Conservation (phyloP, 2,888 invertebrate species). For the Uloborus plumipes region DNA sequence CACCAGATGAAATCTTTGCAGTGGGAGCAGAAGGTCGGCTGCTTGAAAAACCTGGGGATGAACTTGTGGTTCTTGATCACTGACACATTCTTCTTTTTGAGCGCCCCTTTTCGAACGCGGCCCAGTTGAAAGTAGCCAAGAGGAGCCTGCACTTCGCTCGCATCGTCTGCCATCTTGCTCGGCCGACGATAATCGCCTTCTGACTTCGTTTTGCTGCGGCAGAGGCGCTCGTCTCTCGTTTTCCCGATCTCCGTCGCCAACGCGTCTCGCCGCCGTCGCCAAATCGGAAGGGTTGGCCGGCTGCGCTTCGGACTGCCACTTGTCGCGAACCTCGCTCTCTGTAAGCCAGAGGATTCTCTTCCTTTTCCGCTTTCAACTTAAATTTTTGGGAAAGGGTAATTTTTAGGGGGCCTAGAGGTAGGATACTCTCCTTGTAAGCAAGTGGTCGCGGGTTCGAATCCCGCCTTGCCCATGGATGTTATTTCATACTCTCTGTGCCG, state of each 20-base stretch:
- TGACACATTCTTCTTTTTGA: slow-evolving; percentile 99
- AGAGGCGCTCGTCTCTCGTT: slow-evolving; percentile 12
- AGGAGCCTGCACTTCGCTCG: slow-evolving; percentile 13
- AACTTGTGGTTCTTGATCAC: slow-evolving; percentile 99
- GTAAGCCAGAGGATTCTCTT: too few species aligned
- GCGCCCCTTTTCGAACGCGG: slow-evolving; percentile 93
- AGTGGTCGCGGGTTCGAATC: too few species aligned
- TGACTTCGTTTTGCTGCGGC: slow-evolving; percentile 31
- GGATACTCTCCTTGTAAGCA: too few species aligned
- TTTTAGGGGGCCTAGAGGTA: too few species aligned
- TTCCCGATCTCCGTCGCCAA: slow-evolving; percentile 26
- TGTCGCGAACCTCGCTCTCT: too few species aligned
- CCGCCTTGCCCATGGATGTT: too few species aligned
- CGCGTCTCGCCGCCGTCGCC: slow-evolving; percentile 21
- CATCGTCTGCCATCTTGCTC: slow-evolving; percentile 61
- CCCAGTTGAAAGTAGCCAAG: slow-evolving; percentile 74
- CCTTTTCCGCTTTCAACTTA: too few species aligned
- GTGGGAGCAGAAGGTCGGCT: slow-evolving; percentile 99
- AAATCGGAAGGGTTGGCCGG: slow-evolving; percentile 1
- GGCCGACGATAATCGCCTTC: slow-evolving; percentile 48
- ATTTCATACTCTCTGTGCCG: too few species aligned
- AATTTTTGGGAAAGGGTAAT: too few species aligned
- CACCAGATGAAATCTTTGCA: slow-evolving; percentile 99
- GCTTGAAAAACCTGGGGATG: slow-evolving; percentile 99
- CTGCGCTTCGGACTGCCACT: too few species aligned